These are phyloP conservation scores for Platycheirus rosarum DNA, from an alignment of 2,888 invertebrate genomes.

Conservation along the genomic window DNA sequence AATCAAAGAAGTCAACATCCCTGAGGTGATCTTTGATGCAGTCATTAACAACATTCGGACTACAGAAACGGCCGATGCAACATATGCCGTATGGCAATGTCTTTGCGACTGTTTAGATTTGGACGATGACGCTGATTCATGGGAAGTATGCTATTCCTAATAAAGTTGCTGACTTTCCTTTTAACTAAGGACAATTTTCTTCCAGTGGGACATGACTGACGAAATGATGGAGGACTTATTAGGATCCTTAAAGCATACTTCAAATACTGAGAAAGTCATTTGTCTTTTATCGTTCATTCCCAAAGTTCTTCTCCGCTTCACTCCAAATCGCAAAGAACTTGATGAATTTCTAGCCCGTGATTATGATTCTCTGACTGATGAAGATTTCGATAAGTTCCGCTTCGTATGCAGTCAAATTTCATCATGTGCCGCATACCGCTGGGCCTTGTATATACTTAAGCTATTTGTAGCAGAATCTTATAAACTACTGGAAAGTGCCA, in stretches of 20 bases:
- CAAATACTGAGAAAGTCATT: constrained; percentile 76
- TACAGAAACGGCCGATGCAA: constrained; percentile 76
- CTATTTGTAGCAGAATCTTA: constrained; percentile 79
- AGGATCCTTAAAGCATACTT: constrained; percentile 77
- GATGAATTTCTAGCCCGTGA: constrained; percentile 68
- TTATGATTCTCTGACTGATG: constrained; percentile 32
- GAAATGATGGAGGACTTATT: constrained; percentile 80
- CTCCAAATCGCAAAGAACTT: constrained; percentile 77
- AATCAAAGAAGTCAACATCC: constrained; percentile 78
- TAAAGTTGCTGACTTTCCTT: no score
- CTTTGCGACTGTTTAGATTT: constrained; percentile 79
- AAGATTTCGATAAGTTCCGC: constrained; percentile 49
- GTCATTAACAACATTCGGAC: constrained; percentile 77
- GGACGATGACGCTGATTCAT: constrained; percentile 76
- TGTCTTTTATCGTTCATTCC: constrained; percentile 77
- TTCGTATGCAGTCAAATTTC: constrained; percentile 72
- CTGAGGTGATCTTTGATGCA: constrained; percentile 80
- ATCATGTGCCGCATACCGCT: constrained; percentile 77
- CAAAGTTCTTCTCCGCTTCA: constrained; percentile 77
- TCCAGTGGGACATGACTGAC: constrained; percentile 80
- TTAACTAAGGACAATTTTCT: neutral
- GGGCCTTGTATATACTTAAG: constrained; percentile 79
- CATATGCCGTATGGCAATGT: constrained; percentile 78
- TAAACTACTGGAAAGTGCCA: constrained; percentile 76
- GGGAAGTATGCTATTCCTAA: constrained; percentile 74